These are phyloP conservation scores for Mus pahari DNA, from an alignment of 2,113 vertebrate species.

Conservation along the genomic window DNA sequence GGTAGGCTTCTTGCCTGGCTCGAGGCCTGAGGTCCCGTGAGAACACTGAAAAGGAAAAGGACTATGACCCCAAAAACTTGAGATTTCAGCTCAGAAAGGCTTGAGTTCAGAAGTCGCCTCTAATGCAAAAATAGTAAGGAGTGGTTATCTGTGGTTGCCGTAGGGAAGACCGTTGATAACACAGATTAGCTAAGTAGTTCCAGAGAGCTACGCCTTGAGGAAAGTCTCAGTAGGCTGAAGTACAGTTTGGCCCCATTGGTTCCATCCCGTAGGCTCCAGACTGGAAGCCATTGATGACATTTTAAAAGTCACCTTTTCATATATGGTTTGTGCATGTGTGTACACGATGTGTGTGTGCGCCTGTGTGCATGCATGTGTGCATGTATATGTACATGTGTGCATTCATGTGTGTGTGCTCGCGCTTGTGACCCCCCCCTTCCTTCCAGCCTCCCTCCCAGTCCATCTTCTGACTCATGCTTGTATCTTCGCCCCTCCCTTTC, in stretches of 20 bases:
- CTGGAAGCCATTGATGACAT: neutral
- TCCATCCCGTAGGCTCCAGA: neutral
- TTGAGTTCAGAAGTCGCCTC: neutral
- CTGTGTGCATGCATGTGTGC: rapidly evolving
- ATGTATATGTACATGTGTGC: no score
- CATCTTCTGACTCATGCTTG: neutral
- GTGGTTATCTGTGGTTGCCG: neutral
- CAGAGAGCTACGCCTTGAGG: neutral
- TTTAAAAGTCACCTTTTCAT: neutral
- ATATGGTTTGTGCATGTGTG: neutral
- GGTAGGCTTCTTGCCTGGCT: neutral
- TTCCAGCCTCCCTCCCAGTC: neutral
- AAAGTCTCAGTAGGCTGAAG: neutral
- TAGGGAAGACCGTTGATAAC: neutral
- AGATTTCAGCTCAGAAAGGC: neutral
- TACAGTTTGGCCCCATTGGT: no score
- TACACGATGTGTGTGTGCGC: neutral
- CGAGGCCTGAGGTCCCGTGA: no score
- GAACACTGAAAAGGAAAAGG: neutral
- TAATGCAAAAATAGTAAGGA: neutral
- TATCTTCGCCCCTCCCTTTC: neutral
- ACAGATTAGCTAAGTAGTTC: neutral
- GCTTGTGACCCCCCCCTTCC: neutral
- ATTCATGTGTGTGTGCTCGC: no score
- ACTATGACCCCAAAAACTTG: neutral